Evolutionary conservation across 2,888 invertebrate species (phyloP).

Genomic region (Oithona nana): DNA sequence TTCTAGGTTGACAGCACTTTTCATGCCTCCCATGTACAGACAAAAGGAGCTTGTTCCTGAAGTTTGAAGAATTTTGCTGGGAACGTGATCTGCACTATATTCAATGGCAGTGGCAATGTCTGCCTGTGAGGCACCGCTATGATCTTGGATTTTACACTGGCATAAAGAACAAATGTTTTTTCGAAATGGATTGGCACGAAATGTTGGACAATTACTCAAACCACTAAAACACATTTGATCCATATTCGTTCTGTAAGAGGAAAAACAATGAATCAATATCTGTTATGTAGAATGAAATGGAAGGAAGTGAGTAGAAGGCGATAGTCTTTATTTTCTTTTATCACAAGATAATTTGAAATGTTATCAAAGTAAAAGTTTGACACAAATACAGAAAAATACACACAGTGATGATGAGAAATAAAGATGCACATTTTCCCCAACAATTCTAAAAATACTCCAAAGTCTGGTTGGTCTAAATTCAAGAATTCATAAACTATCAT

Average conservation of each 20-base stretch:
- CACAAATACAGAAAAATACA: too few species aligned
- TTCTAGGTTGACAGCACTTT: not conserved
- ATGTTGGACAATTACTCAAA: not conserved
- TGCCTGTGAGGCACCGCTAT: not conserved
- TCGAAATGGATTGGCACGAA: not conserved
- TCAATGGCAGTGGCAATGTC: not conserved
- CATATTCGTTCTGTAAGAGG: not conserved
- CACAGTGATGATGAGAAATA: too few species aligned
- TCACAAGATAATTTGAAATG: too few species aligned
- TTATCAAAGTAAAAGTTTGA: too few species aligned
- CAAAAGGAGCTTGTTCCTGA: not conserved
- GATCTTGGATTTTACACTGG: not conserved
- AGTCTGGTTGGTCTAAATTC: too few species aligned
- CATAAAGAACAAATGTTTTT: slow-evolving; percentile 1
- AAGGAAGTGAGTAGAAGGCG: too few species aligned
- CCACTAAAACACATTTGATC: not conserved
- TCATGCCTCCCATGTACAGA: slow-evolving; percentile 8
- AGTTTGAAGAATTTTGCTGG: not conserved
- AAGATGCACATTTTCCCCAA: too few species aligned
- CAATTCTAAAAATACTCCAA: too few species aligned
- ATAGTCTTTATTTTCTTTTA: too few species aligned
- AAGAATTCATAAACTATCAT: too few species aligned
- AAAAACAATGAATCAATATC: too few species aligned
- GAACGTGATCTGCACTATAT: not conserved
- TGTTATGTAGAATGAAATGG: too few species aligned